Evolutionary conservation across 2,113 vertebrate genomes (phyloP).

Genomic region (Andinoacara biseriatus): DNA sequence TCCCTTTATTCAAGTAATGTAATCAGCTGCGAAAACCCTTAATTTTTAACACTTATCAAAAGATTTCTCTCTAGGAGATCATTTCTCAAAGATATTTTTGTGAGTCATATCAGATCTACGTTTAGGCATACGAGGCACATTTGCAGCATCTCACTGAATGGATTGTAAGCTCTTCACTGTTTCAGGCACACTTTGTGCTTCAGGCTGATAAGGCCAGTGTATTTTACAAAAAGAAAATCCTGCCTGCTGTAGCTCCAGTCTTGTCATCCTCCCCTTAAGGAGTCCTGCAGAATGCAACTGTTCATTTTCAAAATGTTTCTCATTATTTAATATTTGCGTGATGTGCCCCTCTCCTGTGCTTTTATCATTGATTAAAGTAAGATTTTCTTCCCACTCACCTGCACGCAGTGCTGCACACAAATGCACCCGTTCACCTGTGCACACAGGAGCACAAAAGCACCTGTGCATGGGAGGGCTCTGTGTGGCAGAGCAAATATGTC

Average conservation of each 20-base stretch:
- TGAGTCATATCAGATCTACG: constrained; percentile 12
- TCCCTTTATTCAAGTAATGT: not conserved
- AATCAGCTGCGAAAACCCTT: constrained; percentile 1
- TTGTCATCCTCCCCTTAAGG: not conserved
- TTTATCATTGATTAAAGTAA: constrained; percentile 24
- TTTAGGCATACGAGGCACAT: not conserved
- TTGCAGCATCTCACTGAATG: constrained; percentile 7
- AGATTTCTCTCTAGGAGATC: not conserved
- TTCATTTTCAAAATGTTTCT: not conserved
- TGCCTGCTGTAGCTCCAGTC: not conserved
- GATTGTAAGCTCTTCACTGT: not conserved
- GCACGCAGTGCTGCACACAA: not conserved
- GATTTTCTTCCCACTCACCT: constrained; percentile 14
- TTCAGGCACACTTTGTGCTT: constrained; percentile 31
- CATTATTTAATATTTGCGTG: constrained; percentile 12
- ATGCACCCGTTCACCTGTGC: constrained; percentile 51
- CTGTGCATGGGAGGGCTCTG: constrained; percentile 49
- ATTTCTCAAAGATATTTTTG: not conserved
- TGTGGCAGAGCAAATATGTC: constrained; percentile 65
- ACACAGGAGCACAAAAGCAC: constrained; percentile 66
- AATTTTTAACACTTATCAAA: not conserved
- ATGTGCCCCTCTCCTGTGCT: not conserved
- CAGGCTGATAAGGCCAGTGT: constrained; percentile 30
- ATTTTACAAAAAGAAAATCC: constrained; percentile 18
- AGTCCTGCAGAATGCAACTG: not conserved